Conservation (phyloP, 1,140 invertebrate species). For the Nasonia giraulti region DNA sequence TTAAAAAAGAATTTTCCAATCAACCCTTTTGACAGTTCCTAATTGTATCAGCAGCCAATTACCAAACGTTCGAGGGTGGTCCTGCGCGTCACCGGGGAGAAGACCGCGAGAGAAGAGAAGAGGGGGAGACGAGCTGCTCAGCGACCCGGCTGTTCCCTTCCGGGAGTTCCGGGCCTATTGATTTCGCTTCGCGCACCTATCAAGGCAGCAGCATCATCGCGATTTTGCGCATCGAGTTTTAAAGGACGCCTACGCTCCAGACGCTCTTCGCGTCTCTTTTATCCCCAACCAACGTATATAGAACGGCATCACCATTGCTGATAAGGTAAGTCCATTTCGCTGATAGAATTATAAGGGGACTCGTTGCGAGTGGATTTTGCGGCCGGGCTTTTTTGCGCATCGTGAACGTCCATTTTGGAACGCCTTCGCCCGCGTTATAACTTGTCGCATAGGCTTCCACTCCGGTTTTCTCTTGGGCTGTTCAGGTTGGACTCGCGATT, state of each 20-base stretch:
- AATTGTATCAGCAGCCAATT: not conserved
- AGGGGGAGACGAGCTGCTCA: not conserved
- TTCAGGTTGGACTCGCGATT: not conserved
- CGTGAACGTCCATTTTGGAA: conserved; percentile 46
- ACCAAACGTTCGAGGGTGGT: not conserved
- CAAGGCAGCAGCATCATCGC: not conserved
- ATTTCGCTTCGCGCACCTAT: conserved; percentile 51
- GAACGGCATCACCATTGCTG: not conserved
- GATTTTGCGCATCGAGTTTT: conserved; percentile 28
- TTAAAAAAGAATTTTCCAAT: not conserved
- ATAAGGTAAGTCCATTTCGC: not conserved
- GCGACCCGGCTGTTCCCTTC: conserved; percentile 46
- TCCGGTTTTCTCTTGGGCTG: not conserved
- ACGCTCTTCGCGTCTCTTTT: not conserved
- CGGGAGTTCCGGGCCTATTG: conserved; percentile 61
- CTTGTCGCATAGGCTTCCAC: not conserved
- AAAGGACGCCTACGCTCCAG: not conserved
- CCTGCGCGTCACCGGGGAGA: not conserved
- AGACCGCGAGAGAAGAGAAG: not conserved
- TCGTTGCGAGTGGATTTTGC: not conserved
- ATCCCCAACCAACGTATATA: not conserved
- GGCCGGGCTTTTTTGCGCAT: not conserved
- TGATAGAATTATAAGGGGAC: not conserved
- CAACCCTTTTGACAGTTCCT: not conserved
- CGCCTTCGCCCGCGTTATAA: not conserved